Base-by-base conservation (phyloP, 1,140 invertebrate genomes). In the Ceratosolen fusciceps region DNA sequence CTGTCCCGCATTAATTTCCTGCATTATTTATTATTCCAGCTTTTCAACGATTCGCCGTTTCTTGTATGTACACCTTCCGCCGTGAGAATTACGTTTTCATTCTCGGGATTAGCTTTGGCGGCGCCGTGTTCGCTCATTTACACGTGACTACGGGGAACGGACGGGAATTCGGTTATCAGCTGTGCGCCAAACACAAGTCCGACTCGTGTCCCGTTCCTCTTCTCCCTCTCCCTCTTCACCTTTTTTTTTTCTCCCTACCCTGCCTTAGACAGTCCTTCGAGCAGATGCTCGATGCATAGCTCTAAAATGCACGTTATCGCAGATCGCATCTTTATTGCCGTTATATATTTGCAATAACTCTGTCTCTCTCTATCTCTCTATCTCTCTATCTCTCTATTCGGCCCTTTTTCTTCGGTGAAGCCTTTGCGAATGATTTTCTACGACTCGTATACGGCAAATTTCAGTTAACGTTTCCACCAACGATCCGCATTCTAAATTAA, bases 11-110 rank as follows among this genome's bases (percentile, higher is more conserved):
- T 70, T 77, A 70, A 77, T 77, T 54, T 60, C 34, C n/a, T 31
- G 70, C 75, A 58, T 77, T 71, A 77, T 77, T 77, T 77, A 71
- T 77, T 77, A n/a, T n/a, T 71, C 67, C 37, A 37, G 43, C 68
- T 67, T 71, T 77, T 34, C 75, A 58, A 24, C 52, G 52, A 71
- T 70, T 70, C 65, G 75, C 70, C 70, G 43, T 31, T 12, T 47
- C 24, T 52, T 21, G 68, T 47, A 47, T 47, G 29, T 62, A 47
- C 24, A 47, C 39, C 39, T 47, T 34, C 49, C 31, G 52, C 56
- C 37, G 24, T 21, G 16, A 47, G 72, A 74, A 74, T 74, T 74
- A 29, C 72, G 24, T 74, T 74, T 60, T 74, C 72, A 47, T 62
- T 37, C 31, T 8, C 4, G 21, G 54, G 3, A 1, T 67, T 67